A percentile compares a stretch with the other conserved stretches of the same genome.
These are phyloP conservation scores for Echeneis naucrates DNA, from an alignment of 2,797 vertebrate species.

Conservation along the genomic window DNA sequence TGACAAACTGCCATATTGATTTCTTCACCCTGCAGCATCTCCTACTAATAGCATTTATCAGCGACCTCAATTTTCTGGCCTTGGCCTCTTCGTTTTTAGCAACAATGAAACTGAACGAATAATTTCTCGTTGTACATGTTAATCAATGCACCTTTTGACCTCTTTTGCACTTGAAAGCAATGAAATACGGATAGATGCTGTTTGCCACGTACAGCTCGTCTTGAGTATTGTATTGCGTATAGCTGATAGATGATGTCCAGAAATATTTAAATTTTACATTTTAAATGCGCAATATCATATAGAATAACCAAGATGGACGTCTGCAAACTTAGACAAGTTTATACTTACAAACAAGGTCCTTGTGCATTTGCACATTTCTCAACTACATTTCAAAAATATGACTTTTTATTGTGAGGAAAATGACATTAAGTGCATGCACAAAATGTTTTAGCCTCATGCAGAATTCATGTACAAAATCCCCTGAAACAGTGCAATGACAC, in stretches of 20 bases:
- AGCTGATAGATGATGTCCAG: not conserved
- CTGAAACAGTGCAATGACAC: constrained; percentile 57
- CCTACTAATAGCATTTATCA: constrained; percentile 92
- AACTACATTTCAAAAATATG: not conserved
- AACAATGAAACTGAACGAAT: constrained; percentile 95
- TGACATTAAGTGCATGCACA: constrained; percentile 18
- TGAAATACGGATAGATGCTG: not conserved
- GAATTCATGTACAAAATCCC: constrained; percentile 59
- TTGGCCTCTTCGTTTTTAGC: constrained; percentile 88
- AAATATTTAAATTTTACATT: constrained; percentile 13
- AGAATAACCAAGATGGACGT: not conserved
- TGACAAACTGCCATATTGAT: constrained; percentile 99
- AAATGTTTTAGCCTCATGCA: constrained; percentile 46
- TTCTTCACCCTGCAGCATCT: constrained; percentile 83
- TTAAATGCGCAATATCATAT: not conserved
- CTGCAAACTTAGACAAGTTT: not conserved
- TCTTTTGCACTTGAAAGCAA: constrained; percentile 78
- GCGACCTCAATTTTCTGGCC: constrained; percentile 88
- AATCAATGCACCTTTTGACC: constrained; percentile 97
- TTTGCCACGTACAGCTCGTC: constrained; percentile 13
- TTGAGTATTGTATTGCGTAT: constrained; percentile 17
- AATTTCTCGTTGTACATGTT: constrained; percentile 98
- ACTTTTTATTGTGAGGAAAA: constrained; percentile 9
- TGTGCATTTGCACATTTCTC: not conserved
- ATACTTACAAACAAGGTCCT: too few species aligned